phyloP scores from a whole-genome alignment of 2,113 vertebrate species.

The Geothlypis trichas region DNA sequence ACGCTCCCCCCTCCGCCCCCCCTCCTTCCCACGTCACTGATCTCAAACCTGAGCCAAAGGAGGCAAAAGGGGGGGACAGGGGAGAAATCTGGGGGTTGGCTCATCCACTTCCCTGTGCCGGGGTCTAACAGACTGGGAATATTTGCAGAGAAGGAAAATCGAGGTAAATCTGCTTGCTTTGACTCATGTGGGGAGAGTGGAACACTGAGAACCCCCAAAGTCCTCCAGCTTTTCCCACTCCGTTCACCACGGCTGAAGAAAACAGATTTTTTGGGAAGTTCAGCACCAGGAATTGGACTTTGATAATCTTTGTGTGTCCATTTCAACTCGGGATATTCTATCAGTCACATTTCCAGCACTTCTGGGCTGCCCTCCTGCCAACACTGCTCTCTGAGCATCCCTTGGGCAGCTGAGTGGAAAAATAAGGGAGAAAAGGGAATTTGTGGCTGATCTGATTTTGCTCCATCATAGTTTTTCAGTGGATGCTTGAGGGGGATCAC shows the following conservation, averaged over 20 bases:
- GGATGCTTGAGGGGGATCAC: accelerated
- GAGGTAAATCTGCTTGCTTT: slow-evolving; percentile 18
- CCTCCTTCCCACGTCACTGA: neutral
- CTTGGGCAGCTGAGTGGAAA: neutral
- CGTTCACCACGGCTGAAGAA: neutral
- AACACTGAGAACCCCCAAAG: neutral
- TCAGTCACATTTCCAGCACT: neutral
- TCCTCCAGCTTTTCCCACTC: neutral
- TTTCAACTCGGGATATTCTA: neutral
- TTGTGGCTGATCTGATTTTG: neutral
- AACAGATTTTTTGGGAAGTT: neutral
- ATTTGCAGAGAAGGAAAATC: neutral
- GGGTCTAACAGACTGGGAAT: neutral
- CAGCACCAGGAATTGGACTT: neutral
- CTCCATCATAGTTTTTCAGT: neutral
- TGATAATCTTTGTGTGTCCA: neutral
- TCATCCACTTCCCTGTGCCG: neutral
- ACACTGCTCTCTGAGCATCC: neutral
- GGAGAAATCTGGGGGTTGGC: neutral
- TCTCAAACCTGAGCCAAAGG: neutral
- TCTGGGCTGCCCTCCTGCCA: neutral
- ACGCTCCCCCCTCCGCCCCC: neutral
- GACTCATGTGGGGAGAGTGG: slow-evolving; percentile 65
- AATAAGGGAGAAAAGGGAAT: accelerated
- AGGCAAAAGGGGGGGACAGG: neutral